Base-by-base conservation (phyloP, 2,888 invertebrate genomes). In the Lymantria dispar region DNA sequence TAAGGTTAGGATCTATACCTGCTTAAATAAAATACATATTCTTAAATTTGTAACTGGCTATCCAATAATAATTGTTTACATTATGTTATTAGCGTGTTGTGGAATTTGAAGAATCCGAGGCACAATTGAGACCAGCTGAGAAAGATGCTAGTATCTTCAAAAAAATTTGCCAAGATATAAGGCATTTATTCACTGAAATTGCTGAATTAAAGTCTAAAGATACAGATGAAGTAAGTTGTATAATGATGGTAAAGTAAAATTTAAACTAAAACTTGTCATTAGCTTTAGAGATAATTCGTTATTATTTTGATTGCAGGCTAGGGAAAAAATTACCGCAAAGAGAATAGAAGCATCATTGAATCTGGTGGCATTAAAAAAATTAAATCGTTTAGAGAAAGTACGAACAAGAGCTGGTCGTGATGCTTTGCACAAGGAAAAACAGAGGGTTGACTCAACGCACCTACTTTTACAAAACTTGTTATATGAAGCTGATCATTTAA, bases 401-500 rank as follows among this genome's bases (percentile, higher is more conserved):
- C 94, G 97, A 2, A 95, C 97, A 37, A 95, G 97, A 69, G 93
- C 95, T 55, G 95, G 96, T 0, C 92, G 97, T 46, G 98, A 98
- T 83, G 93, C 94, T 11, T 91, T 98, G 7, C 95, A 95, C 65
- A 94, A 94, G 68, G 97, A 97, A 60, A 98, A 98, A 78, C 95
- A 96, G 70, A 94, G 95, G 64, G 97, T 98, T 0, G 98, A 99
- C 74, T 96, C 96, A 48, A 96, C 96, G 64, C 96, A 98, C 76
- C 86, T 99, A 46, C 96, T 97, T 67, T 91, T 98, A 48, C 98
- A 99, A 85, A 99, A 99, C 87, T 92, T 99, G 46, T 88, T 98
- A 7, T 99, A 99, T 80, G 99, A 99, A 92, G 95, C 97, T 8
- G 96, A 97, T 76, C 98, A 99, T 89, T 91, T 99, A 14, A 96